Evolutionary conservation across 2,797 vertebrate genomes (phyloP), one percentile per base, ranked within the genome.

Genomic region (Prionace glauca): DNA sequence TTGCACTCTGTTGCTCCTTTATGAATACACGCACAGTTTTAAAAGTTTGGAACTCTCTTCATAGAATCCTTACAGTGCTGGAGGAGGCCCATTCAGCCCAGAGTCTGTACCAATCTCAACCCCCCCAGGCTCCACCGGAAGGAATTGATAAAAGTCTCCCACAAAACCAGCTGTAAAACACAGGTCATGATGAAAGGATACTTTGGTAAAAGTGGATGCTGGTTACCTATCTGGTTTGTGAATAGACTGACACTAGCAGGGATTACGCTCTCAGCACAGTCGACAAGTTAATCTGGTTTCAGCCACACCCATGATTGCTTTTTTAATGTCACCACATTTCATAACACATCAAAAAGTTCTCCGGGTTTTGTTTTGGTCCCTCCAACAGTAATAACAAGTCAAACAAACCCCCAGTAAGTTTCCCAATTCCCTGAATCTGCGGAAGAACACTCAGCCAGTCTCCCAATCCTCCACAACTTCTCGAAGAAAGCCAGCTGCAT

Each of bases 271-370:
- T 10, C 4, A 56, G 45, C 93, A 24, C 29, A n/a, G 11, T 0
- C 74, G 41, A 50, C 45, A 90, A 90, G 87, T 62, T 60, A 90
- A 90, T 56, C 71, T 10, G 77, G 93, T 74, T 77, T 95, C 71
- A 7, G 56, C 71, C 93, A 77, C 93, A 95, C 93, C 69, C 93
- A 60, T 12, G 77, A 56, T 32, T 9, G 32, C 1, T 74, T 32
- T 26, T 95, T 56, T n/a, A 74, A 77, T 72, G 69, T 77, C 72
- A 77, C 93, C 18, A 29, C 41, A 77, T 95, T 95, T 74, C 29
- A 56, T 22, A 11, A 92, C 8, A 67, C 60, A 92, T 92, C 60
- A 94, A 94, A 94, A 50, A n/a, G 32, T 7, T 74, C 8, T 50
- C n/a, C 0, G 62, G 10, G 22, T n/a, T 56, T 50, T 14, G 67